phyloP scores from a whole-genome alignment of 1,140 invertebrate species.

The Agraylea sexmaculata region DNA sequence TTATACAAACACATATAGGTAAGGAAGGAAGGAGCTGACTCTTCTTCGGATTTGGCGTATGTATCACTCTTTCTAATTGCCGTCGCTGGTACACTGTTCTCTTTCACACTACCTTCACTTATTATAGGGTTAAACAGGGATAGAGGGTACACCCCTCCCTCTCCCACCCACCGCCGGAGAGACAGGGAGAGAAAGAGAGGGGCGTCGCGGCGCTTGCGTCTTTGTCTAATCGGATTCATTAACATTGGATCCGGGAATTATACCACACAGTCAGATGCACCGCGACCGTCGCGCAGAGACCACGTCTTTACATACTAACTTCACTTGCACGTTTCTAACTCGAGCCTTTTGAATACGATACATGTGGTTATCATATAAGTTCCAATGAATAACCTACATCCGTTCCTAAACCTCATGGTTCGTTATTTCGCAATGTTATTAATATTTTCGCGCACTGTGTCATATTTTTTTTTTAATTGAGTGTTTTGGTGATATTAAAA shows the following conservation, averaged over 20 bases:
- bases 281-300: constrained; percentile 18
- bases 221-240: constrained; percentile 46
- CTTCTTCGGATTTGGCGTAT: too few relatives aligned
- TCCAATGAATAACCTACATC: too few relatives aligned
- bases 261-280: constrained; percentile 23
- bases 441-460: too few relatives aligned
- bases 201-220: constrained; percentile 33
- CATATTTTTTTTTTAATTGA: too few relatives aligned
- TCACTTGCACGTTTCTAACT: constrained; percentile 25
- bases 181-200: constrained; percentile 23
- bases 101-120: too few relatives aligned
- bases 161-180: constrained; percentile 10
- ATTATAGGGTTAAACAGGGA: constrained; percentile 24
- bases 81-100: constrained; percentile 23
- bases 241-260: constrained; percentile 41
- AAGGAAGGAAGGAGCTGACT: too few relatives aligned
- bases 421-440: too few relatives aligned
- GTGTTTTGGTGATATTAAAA: too few relatives aligned
- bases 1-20: too few relatives aligned
- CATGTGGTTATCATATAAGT: too few relatives aligned
- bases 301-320: constrained; percentile 16
- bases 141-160: not conserved
- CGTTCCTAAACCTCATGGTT: too few relatives aligned
- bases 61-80: constrained; percentile 23
- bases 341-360: not conserved